phyloP scores from a whole-genome alignment of 2,113 vertebrate genomes.

The Thalassarche chlororhynchos region DNA sequence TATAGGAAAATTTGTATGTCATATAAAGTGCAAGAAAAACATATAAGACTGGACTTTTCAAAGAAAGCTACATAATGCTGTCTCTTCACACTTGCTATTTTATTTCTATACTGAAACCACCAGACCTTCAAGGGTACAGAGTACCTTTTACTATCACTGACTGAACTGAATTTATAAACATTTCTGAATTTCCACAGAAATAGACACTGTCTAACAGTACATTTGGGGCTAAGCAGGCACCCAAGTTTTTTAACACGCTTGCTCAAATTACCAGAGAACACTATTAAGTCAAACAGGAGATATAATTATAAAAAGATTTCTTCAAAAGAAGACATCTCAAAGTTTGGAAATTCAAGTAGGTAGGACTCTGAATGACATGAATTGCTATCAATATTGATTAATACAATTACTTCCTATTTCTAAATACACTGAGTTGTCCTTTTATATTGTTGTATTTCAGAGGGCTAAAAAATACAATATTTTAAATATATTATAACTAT shows the following conservation, averaged over 20 bases:
- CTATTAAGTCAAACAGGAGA: not conserved
- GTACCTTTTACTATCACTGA: not conserved
- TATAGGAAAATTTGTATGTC: not conserved
- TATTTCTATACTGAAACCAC: not conserved
- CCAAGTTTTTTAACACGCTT: not conserved
- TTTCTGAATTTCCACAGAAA: not conserved
- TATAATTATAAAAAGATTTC: not conserved
- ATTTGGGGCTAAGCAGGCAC: not conserved
- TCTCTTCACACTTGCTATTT: not conserved
- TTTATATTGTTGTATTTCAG: not conserved
- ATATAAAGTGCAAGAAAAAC: not conserved
- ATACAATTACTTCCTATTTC: not conserved
- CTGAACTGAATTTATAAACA: not conserved
- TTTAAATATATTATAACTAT: not conserved
- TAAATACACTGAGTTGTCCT: not conserved
- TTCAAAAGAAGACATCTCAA: not conserved
- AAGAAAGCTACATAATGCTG: not conserved
- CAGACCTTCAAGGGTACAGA: not conserved
- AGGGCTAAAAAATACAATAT: not conserved
- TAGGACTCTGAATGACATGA: not conserved
- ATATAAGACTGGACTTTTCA: not conserved
- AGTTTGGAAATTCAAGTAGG: not conserved
- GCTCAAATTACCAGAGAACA: not conserved
- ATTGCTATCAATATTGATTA: not conserved
- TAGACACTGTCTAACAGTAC: not conserved